Evolutionary conservation across 2,113 vertebrate species (phyloP).

Genomic region (Eira barbara): DNA sequence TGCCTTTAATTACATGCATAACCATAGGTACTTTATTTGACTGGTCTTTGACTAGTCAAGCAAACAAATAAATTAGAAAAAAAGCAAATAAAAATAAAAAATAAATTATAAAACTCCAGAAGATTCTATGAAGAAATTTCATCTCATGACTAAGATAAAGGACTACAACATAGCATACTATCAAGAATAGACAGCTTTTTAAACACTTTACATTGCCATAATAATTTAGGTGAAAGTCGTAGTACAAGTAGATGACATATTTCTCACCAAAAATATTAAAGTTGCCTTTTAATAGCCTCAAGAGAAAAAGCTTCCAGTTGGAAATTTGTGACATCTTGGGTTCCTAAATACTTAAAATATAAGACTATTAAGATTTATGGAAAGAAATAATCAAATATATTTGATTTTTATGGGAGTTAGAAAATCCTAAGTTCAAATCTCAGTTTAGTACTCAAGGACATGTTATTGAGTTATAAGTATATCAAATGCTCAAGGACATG

Average conservation of each 20-base stretch:
- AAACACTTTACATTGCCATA: neutral
- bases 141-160: neutral
- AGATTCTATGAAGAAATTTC: neutral
- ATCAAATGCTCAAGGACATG: neutral
- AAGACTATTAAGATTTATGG: neutral
- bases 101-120: neutral
- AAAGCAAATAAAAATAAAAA: neutral
- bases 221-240: neutral
- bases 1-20: neutral
- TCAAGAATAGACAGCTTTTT: neutral
- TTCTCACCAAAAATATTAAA: neutral
- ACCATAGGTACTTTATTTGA: neutral
- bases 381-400: neutral
- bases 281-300: neutral
- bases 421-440: neutral
- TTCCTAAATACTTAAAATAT: neutral
- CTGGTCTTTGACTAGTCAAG: neutral
- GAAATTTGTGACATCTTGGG: neutral
- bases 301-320: neutral
- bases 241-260: neutral
- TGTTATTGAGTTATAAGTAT: neutral
- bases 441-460: neutral
- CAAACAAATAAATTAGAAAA: neutral
- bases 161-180: neutral
- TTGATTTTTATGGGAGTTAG: neutral